Conservation (phyloP, 2,888 invertebrate genomes). For the Drosophila quasianomalipes region DNA sequence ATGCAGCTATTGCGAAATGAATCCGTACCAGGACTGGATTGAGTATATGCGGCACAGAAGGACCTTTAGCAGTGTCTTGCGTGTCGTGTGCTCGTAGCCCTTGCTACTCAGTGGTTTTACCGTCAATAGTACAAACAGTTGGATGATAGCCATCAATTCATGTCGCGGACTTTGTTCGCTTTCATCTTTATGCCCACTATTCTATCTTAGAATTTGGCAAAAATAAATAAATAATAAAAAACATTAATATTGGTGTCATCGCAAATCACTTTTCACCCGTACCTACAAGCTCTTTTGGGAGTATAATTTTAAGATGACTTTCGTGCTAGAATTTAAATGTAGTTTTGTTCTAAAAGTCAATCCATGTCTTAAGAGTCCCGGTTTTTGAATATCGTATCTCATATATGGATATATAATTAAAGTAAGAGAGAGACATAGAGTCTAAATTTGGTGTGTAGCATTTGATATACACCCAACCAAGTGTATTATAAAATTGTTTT, state of each 20-base stretch:
- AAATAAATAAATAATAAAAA: background rate
- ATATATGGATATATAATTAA: background rate
- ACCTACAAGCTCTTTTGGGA: background rate
- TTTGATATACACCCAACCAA: background rate
- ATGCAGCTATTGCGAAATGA: slow-evolving; percentile 4
- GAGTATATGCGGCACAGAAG: background rate
- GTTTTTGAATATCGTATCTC: background rate
- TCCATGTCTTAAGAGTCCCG: background rate
- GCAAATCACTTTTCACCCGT: background rate
- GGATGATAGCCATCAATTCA: background rate
- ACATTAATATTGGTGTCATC: background rate
- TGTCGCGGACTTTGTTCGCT: rapidly evolving
- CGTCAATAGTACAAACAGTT: rapidly evolving
- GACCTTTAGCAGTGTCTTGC: background rate
- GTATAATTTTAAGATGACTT: background rate
- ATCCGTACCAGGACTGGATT: background rate
- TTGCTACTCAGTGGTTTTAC: background rate
- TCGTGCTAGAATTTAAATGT: background rate
- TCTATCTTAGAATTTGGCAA: background rate
- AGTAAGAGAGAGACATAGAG: background rate
- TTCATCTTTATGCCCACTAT: background rate
- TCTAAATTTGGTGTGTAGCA: background rate
- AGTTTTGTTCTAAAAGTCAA: background rate
- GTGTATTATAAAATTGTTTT: background rate
- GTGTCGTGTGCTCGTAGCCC: background rate